A percentile compares a stretch with the other conserved stretches of the same genome.
Evolutionary conservation across 2,888 invertebrate species (phyloP).

Genomic region (Hypselothyrea guttata): DNA sequence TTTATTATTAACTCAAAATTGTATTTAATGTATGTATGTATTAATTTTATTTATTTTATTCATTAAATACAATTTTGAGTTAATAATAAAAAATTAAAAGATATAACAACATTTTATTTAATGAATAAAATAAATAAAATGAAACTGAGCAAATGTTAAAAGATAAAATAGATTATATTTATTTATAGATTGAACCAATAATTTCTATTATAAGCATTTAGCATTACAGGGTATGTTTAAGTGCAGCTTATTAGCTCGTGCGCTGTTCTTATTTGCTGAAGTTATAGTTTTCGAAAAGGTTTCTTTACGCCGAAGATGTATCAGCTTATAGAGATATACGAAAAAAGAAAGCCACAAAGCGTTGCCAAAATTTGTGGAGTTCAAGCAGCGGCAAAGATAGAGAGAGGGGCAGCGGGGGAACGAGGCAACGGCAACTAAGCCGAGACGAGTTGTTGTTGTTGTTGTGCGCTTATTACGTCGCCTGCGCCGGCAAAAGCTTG

Average conservation of each 20-base stretch:
- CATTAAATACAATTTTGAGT: too few relatives aligned
- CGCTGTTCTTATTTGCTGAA: constrained; percentile 12
- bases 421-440: constrained; percentile 18
- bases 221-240: constrained; percentile 21
- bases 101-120: too few relatives aligned
- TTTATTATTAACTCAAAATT: too few relatives aligned
- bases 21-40: too few relatives aligned
- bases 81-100: too few relatives aligned
- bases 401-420: constrained; percentile 18
- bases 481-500: constrained; percentile 38
- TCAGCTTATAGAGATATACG: constrained; percentile 3
- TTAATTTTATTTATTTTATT: too few relatives aligned
- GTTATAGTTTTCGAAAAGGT: constrained; percentile 40
- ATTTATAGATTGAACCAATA: too few relatives aligned
- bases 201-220: too few relatives aligned
- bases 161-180: too few relatives aligned
- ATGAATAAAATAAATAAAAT: too few relatives aligned
- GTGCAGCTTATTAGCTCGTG: background rate
- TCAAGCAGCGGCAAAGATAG: constrained; percentile 31
- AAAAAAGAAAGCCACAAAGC: constrained; percentile 51
- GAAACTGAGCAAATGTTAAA: too few relatives aligned
- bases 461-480: constrained; percentile 50
- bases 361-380: constrained; percentile 45
- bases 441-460: constrained; percentile 15
- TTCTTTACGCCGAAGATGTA: constrained; percentile 18